Evolutionary conservation across 2,113 vertebrate species (phyloP).

Genomic region (Baryphthengus martii): DNA sequence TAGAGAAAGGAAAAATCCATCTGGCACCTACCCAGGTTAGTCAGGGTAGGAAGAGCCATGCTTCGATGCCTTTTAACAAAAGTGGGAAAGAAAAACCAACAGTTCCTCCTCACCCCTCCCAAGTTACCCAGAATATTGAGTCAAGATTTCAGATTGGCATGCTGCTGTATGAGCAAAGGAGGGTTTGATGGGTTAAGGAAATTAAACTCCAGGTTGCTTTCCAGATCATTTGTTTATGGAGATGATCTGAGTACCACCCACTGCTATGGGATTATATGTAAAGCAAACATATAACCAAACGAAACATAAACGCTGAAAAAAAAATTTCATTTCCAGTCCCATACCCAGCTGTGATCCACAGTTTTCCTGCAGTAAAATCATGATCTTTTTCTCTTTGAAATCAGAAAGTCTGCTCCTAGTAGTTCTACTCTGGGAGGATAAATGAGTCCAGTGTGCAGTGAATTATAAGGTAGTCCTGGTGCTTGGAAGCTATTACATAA

Average conservation of each 20-base stretch:
- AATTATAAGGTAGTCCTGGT: neutral
- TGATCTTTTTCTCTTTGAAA: neutral
- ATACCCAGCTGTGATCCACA: neutral
- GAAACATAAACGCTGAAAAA: neutral
- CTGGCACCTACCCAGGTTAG: constrained; percentile 44
- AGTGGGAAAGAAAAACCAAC: constrained; percentile 53
- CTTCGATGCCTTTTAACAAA: constrained; percentile 61
- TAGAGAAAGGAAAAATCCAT: constrained; percentile 50
- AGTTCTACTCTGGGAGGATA: neutral
- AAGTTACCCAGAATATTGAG: constrained; percentile 18
- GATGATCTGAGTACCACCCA: constrained; percentile 28
- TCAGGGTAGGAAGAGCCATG: constrained; percentile 43
- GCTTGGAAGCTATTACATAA: neutral
- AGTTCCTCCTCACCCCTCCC: constrained; percentile 5
- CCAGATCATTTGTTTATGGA: constrained; percentile 45
- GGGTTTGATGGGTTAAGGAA: constrained; percentile 13
- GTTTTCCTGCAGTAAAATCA: neutral
- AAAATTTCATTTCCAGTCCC: neutral
- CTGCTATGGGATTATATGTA: neutral
- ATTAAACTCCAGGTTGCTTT: constrained; percentile 29
- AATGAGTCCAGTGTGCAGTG: neutral
- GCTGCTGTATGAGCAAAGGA: constrained; percentile 4
- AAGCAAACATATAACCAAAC: constrained; percentile 32
- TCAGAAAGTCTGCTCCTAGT: neutral
- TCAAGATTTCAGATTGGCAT: constrained; percentile 12